phyloP scores from a whole-genome alignment of 2,113 vertebrate genomes.

The Balaenoptera acutorostrata region DNA sequence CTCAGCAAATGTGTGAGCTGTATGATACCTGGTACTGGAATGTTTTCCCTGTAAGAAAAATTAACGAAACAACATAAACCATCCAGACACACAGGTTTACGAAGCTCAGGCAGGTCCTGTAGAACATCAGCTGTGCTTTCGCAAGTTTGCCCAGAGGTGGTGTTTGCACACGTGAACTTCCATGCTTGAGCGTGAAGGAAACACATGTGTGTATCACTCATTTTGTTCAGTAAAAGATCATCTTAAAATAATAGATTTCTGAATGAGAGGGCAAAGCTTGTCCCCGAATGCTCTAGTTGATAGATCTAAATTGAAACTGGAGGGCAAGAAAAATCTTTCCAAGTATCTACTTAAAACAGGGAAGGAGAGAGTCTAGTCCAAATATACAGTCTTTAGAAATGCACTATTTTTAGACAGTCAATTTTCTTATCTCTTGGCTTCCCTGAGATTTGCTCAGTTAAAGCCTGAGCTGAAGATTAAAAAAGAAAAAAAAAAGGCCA shows the following conservation, averaged over 20 bases:
- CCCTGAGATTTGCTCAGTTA: background rate
- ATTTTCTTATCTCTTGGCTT: background rate
- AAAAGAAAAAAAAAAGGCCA: background rate
- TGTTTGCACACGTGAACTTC: rapidly evolving
- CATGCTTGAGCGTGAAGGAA: rapidly evolving
- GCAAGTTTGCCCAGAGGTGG: rapidly evolving
- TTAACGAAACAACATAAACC: rapidly evolving
- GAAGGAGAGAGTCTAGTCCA: background rate
- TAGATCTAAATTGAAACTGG: background rate
- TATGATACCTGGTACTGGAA: rapidly evolving
- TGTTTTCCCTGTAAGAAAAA: no score
- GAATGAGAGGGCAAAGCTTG: background rate
- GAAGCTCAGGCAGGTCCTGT: rapidly evolving
- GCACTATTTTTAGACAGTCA: background rate
- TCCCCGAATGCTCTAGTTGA: background rate
- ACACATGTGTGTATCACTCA: rapidly evolving
- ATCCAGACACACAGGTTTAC: rapidly evolving
- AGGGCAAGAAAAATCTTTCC: background rate
- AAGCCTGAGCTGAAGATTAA: background rate
- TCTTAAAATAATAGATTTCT: background rate
- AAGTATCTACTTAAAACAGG: background rate
- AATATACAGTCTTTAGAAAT: background rate
- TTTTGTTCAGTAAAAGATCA: background rate
- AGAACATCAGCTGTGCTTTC: rapidly evolving
- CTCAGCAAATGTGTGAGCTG: background rate